Conservation (phyloP, 1,140 invertebrate species). For the Drosophila mauritiana region DNA sequence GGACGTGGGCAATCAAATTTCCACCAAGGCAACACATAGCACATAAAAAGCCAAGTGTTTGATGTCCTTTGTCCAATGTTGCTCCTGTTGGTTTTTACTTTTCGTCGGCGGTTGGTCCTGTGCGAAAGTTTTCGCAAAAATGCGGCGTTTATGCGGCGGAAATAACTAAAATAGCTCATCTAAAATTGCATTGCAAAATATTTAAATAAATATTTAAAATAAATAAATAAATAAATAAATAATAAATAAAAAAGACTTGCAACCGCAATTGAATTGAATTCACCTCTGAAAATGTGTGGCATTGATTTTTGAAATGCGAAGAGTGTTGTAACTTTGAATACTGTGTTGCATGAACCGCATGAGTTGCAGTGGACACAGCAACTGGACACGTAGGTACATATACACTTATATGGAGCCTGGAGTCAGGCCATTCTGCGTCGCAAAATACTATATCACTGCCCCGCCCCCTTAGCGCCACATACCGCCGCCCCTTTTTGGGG, state of each 20-base stretch:
- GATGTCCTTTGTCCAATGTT: conserved; percentile 52
- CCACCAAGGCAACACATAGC: conserved; percentile 46
- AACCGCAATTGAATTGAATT: too few relatives aligned
- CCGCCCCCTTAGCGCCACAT: not conserved
- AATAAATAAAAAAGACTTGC: too few relatives aligned
- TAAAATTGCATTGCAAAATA: too few relatives aligned
- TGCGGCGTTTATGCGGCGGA: conserved; percentile 6
- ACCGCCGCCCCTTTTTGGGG: not conserved
- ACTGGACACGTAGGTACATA: conserved; percentile 7
- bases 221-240: too few relatives aligned
- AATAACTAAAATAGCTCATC: too few relatives aligned
- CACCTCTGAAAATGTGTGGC: too few relatives aligned
- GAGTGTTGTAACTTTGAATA: not conserved
- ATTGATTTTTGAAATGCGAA: too few relatives aligned
- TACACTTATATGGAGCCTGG: conserved; percentile 1
- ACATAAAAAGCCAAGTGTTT: conserved; percentile 56
- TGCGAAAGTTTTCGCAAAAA: conserved; percentile 16
- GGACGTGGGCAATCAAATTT: conserved; percentile 54
- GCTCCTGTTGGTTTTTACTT: not conserved
- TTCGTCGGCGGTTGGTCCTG: conserved; percentile 5
- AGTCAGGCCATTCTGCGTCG: conserved; percentile 34
- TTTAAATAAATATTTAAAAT: too few relatives aligned
- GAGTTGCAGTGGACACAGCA: not conserved
- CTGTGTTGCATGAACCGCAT: conserved; percentile 18
- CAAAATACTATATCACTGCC: conserved; percentile 34